Base-by-base conservation (phyloP, 1,140 invertebrate species). In the Ceratosolen solmsi region DNA sequence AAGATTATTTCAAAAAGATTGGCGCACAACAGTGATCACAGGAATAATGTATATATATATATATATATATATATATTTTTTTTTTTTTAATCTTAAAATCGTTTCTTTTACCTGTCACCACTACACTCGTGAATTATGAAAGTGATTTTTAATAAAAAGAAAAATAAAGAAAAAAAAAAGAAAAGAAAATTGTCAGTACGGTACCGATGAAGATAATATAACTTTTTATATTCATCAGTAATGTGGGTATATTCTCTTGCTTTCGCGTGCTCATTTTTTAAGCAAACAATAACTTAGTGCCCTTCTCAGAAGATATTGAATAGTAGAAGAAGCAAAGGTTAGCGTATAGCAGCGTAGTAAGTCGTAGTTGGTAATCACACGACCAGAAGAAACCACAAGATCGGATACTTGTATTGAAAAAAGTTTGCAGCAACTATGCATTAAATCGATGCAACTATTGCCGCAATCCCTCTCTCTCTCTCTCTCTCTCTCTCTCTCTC, bases 381-480 rank as follows among this genome's bases (percentile, higher is more conserved):
- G 22, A 41, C 4, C 0, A 51, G 17, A 30, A 68, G 46, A 54
- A 72, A 72, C 78, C 68, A 70, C 78, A 60, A 71, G 75, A 78
- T 49, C 30, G 22, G 25, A 17, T 70, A 25, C 13, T 70, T 56
- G 63, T 27, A 79, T 71, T 41, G 70, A 80, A 72, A 79, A 71
- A 79, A 79, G 51, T 58, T 30, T 25, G 70, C 70, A 15, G 65
- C 54, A 73, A 36, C 36, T 46, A 63, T 72, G 56, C 56, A 73
- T 80, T 80, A 80, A 63, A 73, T 73, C 70, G 54, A 80, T 72
- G 49, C 77, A 22, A 54, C 51, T 30, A 33, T 25, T 9, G 15
- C 25, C 38, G 33, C 30, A 65, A 56, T 56, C 54, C n/a, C n/a
- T n/a, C n/a, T n/a, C n/a, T n/a, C n/a, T n/a, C n/a, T n/a, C n/a